Base-by-base conservation (phyloP, 2,113 vertebrate genomes). In the Hiodon alosoides region DNA sequence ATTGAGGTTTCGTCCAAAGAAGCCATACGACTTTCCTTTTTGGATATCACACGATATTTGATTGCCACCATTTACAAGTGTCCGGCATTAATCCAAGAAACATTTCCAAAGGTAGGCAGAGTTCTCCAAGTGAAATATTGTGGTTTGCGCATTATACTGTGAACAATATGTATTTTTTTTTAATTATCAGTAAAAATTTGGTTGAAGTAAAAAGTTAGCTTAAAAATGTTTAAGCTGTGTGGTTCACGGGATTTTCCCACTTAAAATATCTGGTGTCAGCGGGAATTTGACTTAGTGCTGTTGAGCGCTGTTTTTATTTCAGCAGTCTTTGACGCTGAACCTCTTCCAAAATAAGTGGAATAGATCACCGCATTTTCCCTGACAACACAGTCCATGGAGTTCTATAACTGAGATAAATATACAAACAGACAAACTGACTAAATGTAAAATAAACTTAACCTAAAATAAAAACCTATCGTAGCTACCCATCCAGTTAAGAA, bases 81-180 rank as follows among this genome's bases (percentile, higher is more conserved):
- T 55, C 14, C 31, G 77, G 48, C 72, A 69, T 8, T 71, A n/a
- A 51, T 62, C 61, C 52, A 68, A 77, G 71, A 72, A 54, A 57
- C 75, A 13, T 16, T 66, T 68, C 7, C 68, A 71, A 79, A 79
- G 78, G 78, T 79, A 79, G 71, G 74, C 10, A 46, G 58, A 61
- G 31, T 50, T 54, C 54, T 62, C 71, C 50, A 69, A 67, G 9
- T 57, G n/a, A 13, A 59, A 7, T 14, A 61, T 53, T 16, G 4
- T 6, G 50, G 52, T 52, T 8, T 31, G 0, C 13, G 4, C 7
- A 3, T 61, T 48, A 8, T 66, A 17, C 65, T 31, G 17, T 4
- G 31, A 31, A 31, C 31, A 31, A 31, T 46, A 8, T 58, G 4
- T 54, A n/a, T 55, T 13, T 2, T 14, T 16, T 66, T 47, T 2